A percentile compares a stretch with the other conserved stretches of the same genome.
Evolutionary conservation across 30 jellyfish, hydroid and myxozoan genomes (phyloP).

Genomic region (Hydra vulgaris): DNA sequence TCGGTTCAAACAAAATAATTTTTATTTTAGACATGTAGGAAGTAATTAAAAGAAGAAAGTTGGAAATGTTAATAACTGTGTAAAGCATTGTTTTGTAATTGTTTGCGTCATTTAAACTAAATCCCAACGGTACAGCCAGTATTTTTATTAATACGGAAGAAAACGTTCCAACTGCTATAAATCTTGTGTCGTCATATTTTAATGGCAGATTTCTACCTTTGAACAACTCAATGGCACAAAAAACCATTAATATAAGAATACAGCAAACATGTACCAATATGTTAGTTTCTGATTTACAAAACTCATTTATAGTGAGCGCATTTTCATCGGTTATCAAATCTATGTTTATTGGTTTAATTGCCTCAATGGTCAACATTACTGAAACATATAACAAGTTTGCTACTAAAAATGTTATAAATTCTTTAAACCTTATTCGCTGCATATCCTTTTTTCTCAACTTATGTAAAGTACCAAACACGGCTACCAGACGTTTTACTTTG

Average conservation of each 20-base stretch:
- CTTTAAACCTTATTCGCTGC: slow-evolving; percentile 9
- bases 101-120: background rate
- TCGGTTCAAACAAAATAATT: slow-evolving; percentile 9
- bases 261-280: background rate
- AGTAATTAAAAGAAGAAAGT: slow-evolving; percentile 1
- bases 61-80: background rate
- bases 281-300: background rate
- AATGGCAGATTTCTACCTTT: slow-evolving; percentile 23
- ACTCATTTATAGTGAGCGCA: background rate
- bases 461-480: slow-evolving; percentile 1
- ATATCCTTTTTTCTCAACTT: slow-evolving; percentile 15
- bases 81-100: background rate
- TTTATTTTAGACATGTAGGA: slow-evolving; percentile 15
- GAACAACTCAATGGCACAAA: slow-evolving; percentile 26
- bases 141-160: background rate
- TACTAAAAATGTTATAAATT: background rate
- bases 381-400: slow-evolving; percentile 3
- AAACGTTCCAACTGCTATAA: slow-evolving; percentile 21
- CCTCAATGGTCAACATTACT: background rate
- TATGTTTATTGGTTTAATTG: background rate
- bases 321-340: background rate
- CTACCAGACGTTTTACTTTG: slow-evolving; percentile 19
- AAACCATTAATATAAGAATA: background rate
- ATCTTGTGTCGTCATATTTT: slow-evolving; percentile 27
- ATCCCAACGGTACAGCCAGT: slow-evolving; percentile 12